Base-by-base conservation (phyloP, 2,113 vertebrate species). In the Atherinomorus stipes region DNA sequence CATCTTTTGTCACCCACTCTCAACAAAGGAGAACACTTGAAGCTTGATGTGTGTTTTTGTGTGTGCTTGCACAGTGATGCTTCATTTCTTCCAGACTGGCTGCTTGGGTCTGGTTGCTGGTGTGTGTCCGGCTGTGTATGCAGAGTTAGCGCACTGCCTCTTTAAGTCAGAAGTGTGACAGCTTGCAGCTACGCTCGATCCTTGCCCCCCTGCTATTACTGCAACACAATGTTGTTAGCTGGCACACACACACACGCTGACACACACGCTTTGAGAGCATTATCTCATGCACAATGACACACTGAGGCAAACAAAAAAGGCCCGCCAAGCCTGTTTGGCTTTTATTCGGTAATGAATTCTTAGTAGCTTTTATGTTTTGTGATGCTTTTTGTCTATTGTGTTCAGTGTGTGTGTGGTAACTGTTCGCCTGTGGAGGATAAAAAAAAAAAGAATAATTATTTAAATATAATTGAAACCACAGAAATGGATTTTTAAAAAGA, bases 81-180 rank as follows among this genome's bases (percentile, higher is more conserved):
- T 77, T 90, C 81, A 85, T 90, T 84, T 91, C 81, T 61, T 84
- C 78, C 74, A 85, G 77, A 78, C 80, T 79, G 47, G 74, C 73
- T 81, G 85, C 53, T 59, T 25, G 69, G 53, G 58, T 70, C 88
- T 84, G 85, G 88, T 88, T 83, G 87, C 78, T 64, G 70, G 58
- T 78, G 69, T 83, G 64, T 73, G 51, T 52, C 11, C 76, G 40
- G 62, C 60, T 80, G 42, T 83, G 63, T 66, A 45, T 67, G 74
- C 21, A 8, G 62, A 78, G 80, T 81, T 85, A 78, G 81, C 42
- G 53, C 84, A 56, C 82, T 88, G 84, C 83, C 80, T 85, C 87
- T 91, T 90, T 84, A 88, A 91, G 85, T 85, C 85, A 81, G 82
- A 81, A 89, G 81, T 86, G 81, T 85, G 89, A 93, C 91, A 92